These are phyloP conservation scores for Campoplex capitator DNA, from an alignment of 2,888 invertebrate species.

Conservation along the genomic window DNA sequence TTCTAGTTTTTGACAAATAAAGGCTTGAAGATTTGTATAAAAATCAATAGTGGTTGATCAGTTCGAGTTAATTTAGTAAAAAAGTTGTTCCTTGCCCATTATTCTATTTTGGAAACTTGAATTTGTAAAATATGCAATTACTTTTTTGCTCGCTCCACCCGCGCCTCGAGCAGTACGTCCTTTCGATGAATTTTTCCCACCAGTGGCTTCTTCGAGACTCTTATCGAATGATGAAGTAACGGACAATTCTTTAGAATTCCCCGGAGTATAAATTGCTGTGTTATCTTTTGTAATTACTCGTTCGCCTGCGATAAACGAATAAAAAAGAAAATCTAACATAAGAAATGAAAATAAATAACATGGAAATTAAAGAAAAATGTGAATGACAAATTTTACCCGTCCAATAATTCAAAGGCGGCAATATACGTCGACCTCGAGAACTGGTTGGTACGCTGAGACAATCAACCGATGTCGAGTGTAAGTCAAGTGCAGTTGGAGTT, in stretches of 20 bases:
- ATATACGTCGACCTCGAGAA: constrained; percentile 77
- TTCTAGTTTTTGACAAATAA: not conserved
- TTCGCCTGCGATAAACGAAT: constrained; percentile 71
- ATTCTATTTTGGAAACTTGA: too few species aligned
- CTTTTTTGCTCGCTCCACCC: constrained; percentile 47
- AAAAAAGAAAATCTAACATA: not conserved
- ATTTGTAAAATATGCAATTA: not conserved
- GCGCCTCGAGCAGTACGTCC: constrained; percentile 6
- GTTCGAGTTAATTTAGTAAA: too few species aligned
- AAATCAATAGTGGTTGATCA: not conserved
- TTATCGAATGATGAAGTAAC: constrained; percentile 61
- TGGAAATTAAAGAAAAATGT: not conserved
- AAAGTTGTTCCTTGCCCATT: too few species aligned
- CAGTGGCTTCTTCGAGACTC: constrained; percentile 14
- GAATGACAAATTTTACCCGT: constrained; percentile 67
- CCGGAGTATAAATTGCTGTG: constrained; percentile 73
- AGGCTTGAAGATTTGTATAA: not conserved
- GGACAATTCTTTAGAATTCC: constrained; percentile 66
- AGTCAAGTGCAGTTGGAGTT: not conserved
- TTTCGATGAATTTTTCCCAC: constrained; percentile 45
- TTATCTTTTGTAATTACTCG: constrained; percentile 73
- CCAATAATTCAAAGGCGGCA: constrained; percentile 78
- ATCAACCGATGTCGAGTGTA: constrained; percentile 61
- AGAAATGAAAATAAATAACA: not conserved
- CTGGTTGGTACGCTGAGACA: constrained; percentile 70